Conservation (phyloP, 2,797 vertebrate species). For the Gambusia yucatana region DNA sequence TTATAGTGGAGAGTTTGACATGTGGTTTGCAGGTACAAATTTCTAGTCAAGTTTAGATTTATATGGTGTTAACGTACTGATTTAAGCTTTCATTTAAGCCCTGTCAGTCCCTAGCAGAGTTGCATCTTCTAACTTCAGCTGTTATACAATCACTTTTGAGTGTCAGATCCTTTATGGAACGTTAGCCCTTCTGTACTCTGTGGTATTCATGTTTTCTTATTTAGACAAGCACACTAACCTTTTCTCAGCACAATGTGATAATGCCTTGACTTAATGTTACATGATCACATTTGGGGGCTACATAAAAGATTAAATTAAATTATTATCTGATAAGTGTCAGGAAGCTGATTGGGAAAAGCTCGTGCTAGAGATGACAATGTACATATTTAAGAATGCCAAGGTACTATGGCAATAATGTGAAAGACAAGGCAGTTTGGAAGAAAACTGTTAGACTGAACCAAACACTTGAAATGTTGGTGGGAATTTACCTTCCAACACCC, state of each 20-base stretch:
- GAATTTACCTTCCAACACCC: background rate
- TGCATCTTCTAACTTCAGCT: slow-evolving; percentile 21
- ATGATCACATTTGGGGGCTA: slow-evolving; percentile 29
- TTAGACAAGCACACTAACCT: slow-evolving; percentile 67
- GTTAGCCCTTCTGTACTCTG: slow-evolving; percentile 33
- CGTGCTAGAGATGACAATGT: slow-evolving; percentile 38
- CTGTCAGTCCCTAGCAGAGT: slow-evolving; percentile 52
- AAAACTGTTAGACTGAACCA: background rate
- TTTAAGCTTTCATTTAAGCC: slow-evolving; percentile 63
- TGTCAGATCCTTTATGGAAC: slow-evolving; percentile 60
- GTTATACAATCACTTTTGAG: slow-evolving; percentile 52
- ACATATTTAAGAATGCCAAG: slow-evolving; percentile 34
- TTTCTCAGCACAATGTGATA: slow-evolving; percentile 61
- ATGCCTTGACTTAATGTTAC: slow-evolving; percentile 69
- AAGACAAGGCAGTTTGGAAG: background rate
- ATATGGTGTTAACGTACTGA: slow-evolving; percentile 36
- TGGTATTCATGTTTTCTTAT: slow-evolving; percentile 67
- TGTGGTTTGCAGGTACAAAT: background rate
- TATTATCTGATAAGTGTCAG: slow-evolving; percentile 63
- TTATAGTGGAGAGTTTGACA: background rate
- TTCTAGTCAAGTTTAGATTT: slow-evolving; percentile 4
- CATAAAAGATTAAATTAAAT: slow-evolving; percentile 62
- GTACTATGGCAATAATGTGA: slow-evolving; percentile 21
- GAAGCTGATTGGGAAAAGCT: slow-evolving; percentile 43
- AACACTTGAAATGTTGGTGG: background rate